phyloP scores from a whole-genome alignment of 2,888 invertebrate genomes.

The Caenorhabditis becei region DNA sequence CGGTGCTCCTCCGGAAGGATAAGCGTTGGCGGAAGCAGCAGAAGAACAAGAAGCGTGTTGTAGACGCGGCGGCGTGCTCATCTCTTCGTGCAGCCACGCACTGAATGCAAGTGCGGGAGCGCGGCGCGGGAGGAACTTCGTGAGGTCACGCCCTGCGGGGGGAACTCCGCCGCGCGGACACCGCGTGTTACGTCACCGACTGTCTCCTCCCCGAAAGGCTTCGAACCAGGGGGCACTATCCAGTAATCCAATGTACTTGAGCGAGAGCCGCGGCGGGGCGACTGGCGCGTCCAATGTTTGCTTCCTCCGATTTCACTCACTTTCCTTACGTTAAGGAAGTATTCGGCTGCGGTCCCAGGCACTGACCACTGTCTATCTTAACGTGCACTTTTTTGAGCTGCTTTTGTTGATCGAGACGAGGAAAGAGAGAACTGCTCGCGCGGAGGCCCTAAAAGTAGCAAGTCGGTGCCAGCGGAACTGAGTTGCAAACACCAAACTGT shows the following conservation, averaged over 20 bases:
- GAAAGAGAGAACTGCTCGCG: slow-evolving; percentile 30
- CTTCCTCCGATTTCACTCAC: slow-evolving; percentile 18
- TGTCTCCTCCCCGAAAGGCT: slow-evolving; percentile 51
- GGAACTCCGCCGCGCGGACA: slow-evolving; percentile 62
- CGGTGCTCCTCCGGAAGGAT: slow-evolving; percentile 47
- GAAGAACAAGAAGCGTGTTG: slow-evolving; percentile 20
- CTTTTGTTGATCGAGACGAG: slow-evolving; percentile 29
- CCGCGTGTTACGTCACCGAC: slow-evolving; percentile 65
- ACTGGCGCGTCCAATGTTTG: slow-evolving; percentile 60
- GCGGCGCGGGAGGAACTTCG: slow-evolving; percentile 47
- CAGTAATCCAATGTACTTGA: slow-evolving; percentile 63
- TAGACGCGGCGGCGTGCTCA: slow-evolving; percentile 48
- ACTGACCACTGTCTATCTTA: slow-evolving; percentile 12
- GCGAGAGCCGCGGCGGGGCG: slow-evolving; percentile 41
- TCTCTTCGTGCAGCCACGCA: slow-evolving; percentile 53
- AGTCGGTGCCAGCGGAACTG: slow-evolving; percentile 5
- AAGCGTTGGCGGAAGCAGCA: slow-evolving; percentile 15
- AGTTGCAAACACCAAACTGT: not conserved
- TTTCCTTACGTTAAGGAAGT: slow-evolving; percentile 42
- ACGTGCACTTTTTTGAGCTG: slow-evolving; percentile 33
- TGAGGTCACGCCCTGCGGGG: slow-evolving; percentile 68
- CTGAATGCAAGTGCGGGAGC: slow-evolving; percentile 49
- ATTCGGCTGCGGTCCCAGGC: slow-evolving; percentile 20
- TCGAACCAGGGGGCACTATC: slow-evolving; percentile 29
- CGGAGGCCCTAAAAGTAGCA: slow-evolving; percentile 13